phyloP scores from a whole-genome alignment of 2,888 invertebrate species.

The Oeneis ivallda region DNA sequence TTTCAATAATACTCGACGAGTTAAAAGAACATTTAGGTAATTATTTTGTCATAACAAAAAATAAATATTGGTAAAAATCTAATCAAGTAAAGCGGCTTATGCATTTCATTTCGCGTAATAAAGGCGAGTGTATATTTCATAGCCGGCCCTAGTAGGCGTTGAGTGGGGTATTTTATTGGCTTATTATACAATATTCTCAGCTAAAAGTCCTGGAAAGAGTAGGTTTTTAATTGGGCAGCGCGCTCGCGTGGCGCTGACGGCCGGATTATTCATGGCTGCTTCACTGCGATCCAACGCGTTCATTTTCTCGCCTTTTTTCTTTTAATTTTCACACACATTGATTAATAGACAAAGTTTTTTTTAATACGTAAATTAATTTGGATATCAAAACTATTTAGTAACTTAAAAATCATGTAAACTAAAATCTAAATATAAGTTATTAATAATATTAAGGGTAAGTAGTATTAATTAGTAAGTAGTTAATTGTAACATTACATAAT shows the following conservation, averaged over 20 bases:
- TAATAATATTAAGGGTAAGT: too few species aligned
- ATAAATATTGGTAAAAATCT: neutral
- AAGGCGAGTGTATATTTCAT: conserved; percentile 79
- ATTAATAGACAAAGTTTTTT: conserved; percentile 16
- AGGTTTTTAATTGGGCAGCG: conserved; percentile 80
- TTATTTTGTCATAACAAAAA: neutral
- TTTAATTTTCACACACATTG: conserved; percentile 23
- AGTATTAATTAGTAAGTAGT: too few species aligned
- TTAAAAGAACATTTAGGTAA: neutral
- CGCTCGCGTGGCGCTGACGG: conserved; percentile 78
- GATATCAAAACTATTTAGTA: conserved; percentile 36
- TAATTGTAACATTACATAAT: too few species aligned
- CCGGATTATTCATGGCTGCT: conserved; percentile 79
- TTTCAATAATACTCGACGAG: neutral
- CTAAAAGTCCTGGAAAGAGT: conserved; percentile 81
- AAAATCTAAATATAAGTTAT: too few species aligned
- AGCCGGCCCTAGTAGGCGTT: conserved; percentile 68
- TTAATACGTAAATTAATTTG: neutral
- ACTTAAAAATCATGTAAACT: neutral
- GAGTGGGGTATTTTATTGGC: conserved; percentile 81
- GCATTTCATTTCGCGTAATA: conserved; percentile 75
- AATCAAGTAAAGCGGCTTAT: conserved; percentile 51
- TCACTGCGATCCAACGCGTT: conserved; percentile 68
- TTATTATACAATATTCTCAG: conserved; percentile 82
- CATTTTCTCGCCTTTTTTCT: conserved; percentile 54